phyloP scores from a whole-genome alignment of 2,113 vertebrate species.

The Stegastes partitus region DNA sequence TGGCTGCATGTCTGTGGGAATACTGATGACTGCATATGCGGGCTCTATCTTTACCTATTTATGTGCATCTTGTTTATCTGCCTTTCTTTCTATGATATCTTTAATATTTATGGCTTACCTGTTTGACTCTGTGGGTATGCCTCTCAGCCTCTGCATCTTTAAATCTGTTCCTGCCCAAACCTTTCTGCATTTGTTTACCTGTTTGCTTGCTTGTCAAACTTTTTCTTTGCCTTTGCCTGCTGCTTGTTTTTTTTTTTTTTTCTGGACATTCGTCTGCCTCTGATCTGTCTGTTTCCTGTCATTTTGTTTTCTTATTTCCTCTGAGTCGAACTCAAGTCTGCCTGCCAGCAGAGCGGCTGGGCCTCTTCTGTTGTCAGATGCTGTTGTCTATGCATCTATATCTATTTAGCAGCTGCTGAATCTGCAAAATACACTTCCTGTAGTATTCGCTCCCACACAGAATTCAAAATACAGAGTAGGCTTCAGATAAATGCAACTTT shows the following conservation, averaged over 20 bases:
- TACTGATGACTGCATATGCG: no score
- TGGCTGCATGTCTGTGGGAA: no score
- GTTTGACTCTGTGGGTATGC: neutral
- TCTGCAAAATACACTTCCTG: neutral
- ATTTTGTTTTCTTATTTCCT: neutral
- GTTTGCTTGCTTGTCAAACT: neutral
- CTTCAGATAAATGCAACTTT: neutral
- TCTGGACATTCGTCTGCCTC: conserved; percentile 1
- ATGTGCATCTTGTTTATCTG: no score
- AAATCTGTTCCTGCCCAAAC: neutral
- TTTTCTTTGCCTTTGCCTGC: neutral
- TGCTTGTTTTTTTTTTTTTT: neutral
- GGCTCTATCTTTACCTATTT: no score
- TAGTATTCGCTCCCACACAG: neutral
- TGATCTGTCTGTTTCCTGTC: conserved; percentile 2
- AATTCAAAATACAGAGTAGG: neutral
- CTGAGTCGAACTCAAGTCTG: conserved; percentile 2
- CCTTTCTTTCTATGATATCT: no score
- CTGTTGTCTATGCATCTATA: neutral
- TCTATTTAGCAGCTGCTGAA: neutral
- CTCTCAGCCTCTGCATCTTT: neutral
- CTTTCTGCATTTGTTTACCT: conserved; percentile 1
- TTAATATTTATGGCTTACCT: no score
- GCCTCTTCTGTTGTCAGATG: conserved; percentile 1
- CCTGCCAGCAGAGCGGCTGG: neutral